Base-by-base conservation (phyloP, 2,797 vertebrate species). In the Sebastiscus albofasciatus region DNA sequence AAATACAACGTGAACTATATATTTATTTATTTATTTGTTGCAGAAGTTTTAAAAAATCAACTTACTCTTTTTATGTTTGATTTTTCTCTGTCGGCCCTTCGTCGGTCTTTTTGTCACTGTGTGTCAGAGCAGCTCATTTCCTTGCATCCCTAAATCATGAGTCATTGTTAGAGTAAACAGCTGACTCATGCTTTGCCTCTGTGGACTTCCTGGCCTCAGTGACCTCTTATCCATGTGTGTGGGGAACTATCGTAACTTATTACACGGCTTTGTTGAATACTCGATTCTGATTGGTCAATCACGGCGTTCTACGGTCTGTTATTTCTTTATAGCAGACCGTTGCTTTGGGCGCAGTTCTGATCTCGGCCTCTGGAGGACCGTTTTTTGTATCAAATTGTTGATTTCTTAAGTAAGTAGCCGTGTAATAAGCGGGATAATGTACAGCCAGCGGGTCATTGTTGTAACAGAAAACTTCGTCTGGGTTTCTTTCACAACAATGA, bases 121-220 rank as follows among this genome's bases (percentile, higher is more conserved):
- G 42, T 29, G 34, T 65, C n/a, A 12, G 18, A 79, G 72, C 34
- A 64, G 49, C 31, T 61, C 52, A 7, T 60, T 78, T 29, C 56
- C n/a, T 52, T 26, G 14, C 68, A 20, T 71, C 59, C 69, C 46
- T 24, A 36, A 46, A 79, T 72, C 56, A 36, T 60, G 84, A 83
- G 74, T 85, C 87, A 85, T 29, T 67, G 61, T 78, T 61, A 7
- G 60, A 54, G 42, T 36, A 24, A 78, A 73, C 39, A 60, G 59
- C 85, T 75, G 81, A 87, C 72, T 90, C 82, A 75, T 49, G 34
- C 52, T 81, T 67, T 56, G 72, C 31, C 39, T 72, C 5, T 60
- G 36, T 66, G 55, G 71, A 85, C 78, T 73, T 85, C 60, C 54
- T 84, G 78, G 26, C 52, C 73, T 80, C 7, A 0, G 33, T 76